Evolutionary conservation across 2,797 vertebrate genomes (phyloP), one percentile per base, ranked within the genome.

Genomic region (Vultur gryphus): DNA sequence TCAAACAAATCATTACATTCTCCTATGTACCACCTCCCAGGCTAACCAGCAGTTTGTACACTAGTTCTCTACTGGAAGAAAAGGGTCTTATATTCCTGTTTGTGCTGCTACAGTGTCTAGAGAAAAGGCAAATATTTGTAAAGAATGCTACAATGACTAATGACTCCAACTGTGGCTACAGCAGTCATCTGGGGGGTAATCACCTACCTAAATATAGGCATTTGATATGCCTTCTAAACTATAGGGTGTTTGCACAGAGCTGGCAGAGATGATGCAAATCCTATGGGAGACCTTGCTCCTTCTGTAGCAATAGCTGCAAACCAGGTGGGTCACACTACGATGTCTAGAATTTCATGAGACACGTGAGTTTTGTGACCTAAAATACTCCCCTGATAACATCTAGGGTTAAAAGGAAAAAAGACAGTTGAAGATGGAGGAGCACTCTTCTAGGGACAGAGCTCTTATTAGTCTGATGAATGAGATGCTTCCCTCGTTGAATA

Each of bases 271-370:
- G 9, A 8, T 73, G 49, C 37, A 76, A 49, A 28, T 59, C 44
- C 44, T 51, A 6, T 10, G 19, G 48, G 41, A 73, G 11, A 59
- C 19, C 16, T 66, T 48, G 8, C 29, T 70, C 18, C 49, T 84
- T 16, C 37, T 69, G 52, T 54, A 75, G 7, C 33, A 41, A 8
- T 25, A 86, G 43, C 46, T 88, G 46, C 33, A 54, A 64, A 49
- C 6, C 31, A 65, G 5, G 1, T 37, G 52, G 26, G 24, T 43
- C 39, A 25, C 2, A 10, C 52, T 58, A 3, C 0, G 0, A 8
- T 46, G 46, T 37, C 37, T 58, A 37, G 37, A 61, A 65, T 57
- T 71, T 25, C 21, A 10, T 31, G 29, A 67, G 21, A 6, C 13
- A 16, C 17, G 0, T 39, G 64, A 65, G 4, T 29, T 81, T 75